Evolutionary conservation across 2,888 invertebrate species (phyloP).

Genomic region (Achlya flavicornis): DNA sequence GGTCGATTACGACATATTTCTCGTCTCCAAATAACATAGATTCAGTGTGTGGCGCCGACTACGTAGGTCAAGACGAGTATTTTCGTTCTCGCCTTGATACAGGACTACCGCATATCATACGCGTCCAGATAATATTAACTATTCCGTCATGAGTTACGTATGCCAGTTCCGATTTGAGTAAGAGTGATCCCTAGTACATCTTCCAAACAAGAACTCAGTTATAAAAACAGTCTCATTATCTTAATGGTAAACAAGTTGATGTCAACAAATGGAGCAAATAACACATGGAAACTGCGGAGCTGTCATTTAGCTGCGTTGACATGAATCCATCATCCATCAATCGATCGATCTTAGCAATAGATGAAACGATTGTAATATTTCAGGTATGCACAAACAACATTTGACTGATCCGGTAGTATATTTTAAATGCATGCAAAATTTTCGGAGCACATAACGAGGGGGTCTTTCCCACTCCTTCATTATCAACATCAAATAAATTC

Average conservation of each 20-base stretch:
- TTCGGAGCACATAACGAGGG: too few relatives aligned
- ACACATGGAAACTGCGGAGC: neutral
- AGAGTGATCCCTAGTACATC: constrained; percentile 36
- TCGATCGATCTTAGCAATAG: neutral
- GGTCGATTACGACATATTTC: constrained; percentile 50
- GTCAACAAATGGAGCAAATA: neutral
- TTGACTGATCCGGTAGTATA: neutral
- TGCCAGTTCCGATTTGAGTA: constrained; percentile 18
- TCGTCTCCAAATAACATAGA: constrained; percentile 62
- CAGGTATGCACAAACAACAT: neutral
- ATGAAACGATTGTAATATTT: constrained; percentile 2
- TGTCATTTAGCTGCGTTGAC: neutral
- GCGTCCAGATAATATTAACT: constrained; percentile 75
- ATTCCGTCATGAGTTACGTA: constrained; percentile 62
- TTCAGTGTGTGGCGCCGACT: constrained; percentile 54
- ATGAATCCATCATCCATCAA: neutral
- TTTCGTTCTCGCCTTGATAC: constrained; percentile 81
- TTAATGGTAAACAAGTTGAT: constrained; percentile 1
- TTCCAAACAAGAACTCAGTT: constrained; percentile 31
- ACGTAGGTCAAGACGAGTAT: constrained; percentile 80
- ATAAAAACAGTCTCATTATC: constrained; percentile 16
- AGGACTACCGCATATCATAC: constrained; percentile 78
- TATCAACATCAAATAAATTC: too few relatives aligned
- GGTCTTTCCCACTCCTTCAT: too few relatives aligned
- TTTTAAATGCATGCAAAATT: too few relatives aligned